These are phyloP conservation scores for Podotricha telesiphe DNA, from an alignment of 2,888 invertebrate species.

Conservation along the genomic window DNA sequence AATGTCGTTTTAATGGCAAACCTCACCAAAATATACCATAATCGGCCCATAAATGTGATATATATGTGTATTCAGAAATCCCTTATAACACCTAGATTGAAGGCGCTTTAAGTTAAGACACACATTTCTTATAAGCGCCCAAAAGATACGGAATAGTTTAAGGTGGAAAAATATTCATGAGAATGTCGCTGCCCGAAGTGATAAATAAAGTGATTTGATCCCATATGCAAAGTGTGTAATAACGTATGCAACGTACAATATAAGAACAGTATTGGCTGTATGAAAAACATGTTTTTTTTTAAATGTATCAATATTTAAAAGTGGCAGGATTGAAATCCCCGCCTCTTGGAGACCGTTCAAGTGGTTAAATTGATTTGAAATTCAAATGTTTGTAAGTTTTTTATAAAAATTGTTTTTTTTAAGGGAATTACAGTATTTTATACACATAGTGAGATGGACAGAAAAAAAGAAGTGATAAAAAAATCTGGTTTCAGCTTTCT, in stretches of 20 bases:
- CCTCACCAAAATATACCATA: not conserved
- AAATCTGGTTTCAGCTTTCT: no score
- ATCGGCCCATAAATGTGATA: slow-evolving; percentile 11
- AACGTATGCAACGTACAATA: not conserved
- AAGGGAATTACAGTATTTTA: no score
- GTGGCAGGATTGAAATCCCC: no score
- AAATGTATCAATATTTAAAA: not conserved
- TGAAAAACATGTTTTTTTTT: not conserved
- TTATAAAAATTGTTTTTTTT: no score
- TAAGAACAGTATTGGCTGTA: not conserved
- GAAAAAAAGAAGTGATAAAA: no score
- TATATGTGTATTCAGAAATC: slow-evolving; percentile 1
- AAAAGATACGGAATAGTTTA: slow-evolving; percentile 17
- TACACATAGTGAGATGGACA: no score
- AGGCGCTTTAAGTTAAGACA: slow-evolving; percentile 17
- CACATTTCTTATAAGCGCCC: slow-evolving; percentile 4
- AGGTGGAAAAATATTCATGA: slow-evolving; percentile 21
- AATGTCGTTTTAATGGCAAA: not conserved
- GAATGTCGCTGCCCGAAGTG: not conserved
- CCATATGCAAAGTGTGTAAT: not conserved
- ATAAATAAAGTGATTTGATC: slow-evolving; percentile 21
- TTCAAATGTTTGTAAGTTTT: no score
- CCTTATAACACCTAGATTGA: slow-evolving; percentile 27
- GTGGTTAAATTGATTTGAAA: no score
- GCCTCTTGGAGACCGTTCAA: no score